Percentiles rank a stretch among this genome's conserved stretches.
These are phyloP conservation scores for Syngnathoides biaculeatus DNA, from an alignment of 2,113 vertebrate genomes.

Conservation along the genomic window DNA sequence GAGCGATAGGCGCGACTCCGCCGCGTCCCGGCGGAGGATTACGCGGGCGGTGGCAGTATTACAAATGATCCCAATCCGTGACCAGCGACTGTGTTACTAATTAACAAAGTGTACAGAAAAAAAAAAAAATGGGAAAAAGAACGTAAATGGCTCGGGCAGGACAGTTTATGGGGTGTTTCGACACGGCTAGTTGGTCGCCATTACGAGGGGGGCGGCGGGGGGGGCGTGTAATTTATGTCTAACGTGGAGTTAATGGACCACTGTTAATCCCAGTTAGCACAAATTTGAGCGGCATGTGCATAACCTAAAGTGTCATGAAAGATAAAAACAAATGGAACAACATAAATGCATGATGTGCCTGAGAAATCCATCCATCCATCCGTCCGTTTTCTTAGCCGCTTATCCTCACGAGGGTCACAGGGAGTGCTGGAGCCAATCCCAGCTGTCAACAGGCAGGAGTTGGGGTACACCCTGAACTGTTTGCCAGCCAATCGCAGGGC, in stretches of 20 bases:
- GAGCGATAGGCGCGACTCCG: constrained; percentile 66
- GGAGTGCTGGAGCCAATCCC: too few species aligned
- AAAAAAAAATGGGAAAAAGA: constrained; percentile 38
- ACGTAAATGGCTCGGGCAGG: constrained; percentile 44
- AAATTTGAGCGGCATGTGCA: neutral
- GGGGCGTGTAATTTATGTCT: constrained; percentile 12
- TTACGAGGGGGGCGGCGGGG: constrained; percentile 16
- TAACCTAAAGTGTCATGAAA: neutral
- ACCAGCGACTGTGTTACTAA: constrained; percentile 61
- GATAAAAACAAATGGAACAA: neutral
- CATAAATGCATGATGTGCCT: too few species aligned
- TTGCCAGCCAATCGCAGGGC: too few species aligned
- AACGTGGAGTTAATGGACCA: neutral
- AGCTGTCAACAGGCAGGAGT: too few species aligned
- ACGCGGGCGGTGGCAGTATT: constrained; percentile 4
- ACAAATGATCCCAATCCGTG: constrained; percentile 65
- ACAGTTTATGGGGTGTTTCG: constrained; percentile 30
- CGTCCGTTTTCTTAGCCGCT: too few species aligned
- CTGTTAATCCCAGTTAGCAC: neutral
- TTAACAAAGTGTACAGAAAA: constrained; percentile 40
- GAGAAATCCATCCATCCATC: too few species aligned
- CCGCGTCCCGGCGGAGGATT: constrained; percentile 20
- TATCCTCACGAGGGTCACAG: too few species aligned
- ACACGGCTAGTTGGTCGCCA: constrained; percentile 38
- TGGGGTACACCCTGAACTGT: too few species aligned